Percentiles rank a stretch among this genome's conserved stretches.
Evolutionary conservation across 2,797 vertebrate genomes (phyloP).

Genomic region (Mallotus villosus): DNA sequence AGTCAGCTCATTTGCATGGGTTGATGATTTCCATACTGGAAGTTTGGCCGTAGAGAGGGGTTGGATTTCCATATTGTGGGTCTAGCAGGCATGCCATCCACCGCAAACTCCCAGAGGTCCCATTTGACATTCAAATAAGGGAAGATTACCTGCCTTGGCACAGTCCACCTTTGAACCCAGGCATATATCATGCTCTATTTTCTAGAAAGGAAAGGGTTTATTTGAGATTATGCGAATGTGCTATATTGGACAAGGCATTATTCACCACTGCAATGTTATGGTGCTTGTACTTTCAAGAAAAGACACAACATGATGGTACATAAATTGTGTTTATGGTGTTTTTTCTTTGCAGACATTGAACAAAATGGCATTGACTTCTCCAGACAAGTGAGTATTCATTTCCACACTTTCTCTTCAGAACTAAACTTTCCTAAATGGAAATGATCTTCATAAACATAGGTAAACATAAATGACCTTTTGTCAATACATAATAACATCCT

Average conservation of each 20-base stretch:
- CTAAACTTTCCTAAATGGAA: too few relatives aligned
- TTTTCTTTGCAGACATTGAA: constrained; percentile 75
- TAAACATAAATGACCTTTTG: too few relatives aligned
- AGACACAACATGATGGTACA: neutral
- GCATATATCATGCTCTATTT: neutral
- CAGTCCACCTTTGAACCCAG: constrained; percentile 56
- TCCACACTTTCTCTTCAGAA: constrained; percentile 15
- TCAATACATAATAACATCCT: too few relatives aligned
- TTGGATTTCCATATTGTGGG: constrained; percentile 88
- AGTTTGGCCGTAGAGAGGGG: constrained; percentile 72
- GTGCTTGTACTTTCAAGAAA: neutral
- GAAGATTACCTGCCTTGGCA: constrained; percentile 64
- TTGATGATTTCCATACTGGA: constrained; percentile 93
- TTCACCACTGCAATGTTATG: neutral
- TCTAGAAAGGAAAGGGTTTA: neutral
- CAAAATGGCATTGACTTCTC: constrained; percentile 88
- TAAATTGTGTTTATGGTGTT: neutral
- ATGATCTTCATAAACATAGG: too few relatives aligned
- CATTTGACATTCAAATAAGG: constrained; percentile 97
- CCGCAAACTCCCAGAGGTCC: constrained; percentile 67
- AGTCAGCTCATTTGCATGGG: constrained; percentile 87
- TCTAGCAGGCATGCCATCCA: constrained; percentile 71
- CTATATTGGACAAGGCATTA: neutral
- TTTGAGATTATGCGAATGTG: neutral
- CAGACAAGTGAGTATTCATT: constrained; percentile 82